Evolutionary conservation across 2,888 invertebrate species (phyloP), one percentile per base, ranked within the genome.

Genomic region (Pocota personata): DNA sequence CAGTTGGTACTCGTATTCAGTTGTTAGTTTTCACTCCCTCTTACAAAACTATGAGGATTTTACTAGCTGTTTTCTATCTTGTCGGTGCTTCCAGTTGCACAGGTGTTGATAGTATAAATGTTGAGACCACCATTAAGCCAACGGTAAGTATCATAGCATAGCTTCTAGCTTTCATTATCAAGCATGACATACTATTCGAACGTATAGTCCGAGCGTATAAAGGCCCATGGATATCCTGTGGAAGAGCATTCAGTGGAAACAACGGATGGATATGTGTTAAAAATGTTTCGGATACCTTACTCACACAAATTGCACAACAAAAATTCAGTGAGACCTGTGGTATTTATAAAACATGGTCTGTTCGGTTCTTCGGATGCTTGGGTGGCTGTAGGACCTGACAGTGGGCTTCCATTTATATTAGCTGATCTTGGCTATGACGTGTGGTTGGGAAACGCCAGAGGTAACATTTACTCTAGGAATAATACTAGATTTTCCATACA

Each of bases 211-310:
- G 89, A 91, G 55, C 90, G 91, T 4, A 91, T 90, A 52, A 88
- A 86, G 95, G 40, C 40, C 0, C 90, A 91, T 73, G 91, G 90
- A 0, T 97, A 96, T 90, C 93, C 94, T 0, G 94, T 95, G 0
- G 96, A 97, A 91, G 94, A 95, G 0, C 96, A 97, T 73, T 57
- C 87, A 1, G 87, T 90, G 3, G 46, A 82, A 2, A 91, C 91
- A 3, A 87, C 88, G 0, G 91, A 91, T 83, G 90, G 90, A 8
- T 91, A 91, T 50, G 62, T 90, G 2, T 30, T 91, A 2, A 89
- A 89, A 0, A 75, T 89, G 2, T 91, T 91, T 82, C 90, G 92
- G 1, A 91, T 92, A 57, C 91, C 92, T 76, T 89, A 88, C 64
- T 90, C 90, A 0, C 89, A 90, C 27, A 90, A 89, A 62, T 52